Evolutionary conservation across 2,888 invertebrate genomes (phyloP).

Genomic region (Hedya salicella): DNA sequence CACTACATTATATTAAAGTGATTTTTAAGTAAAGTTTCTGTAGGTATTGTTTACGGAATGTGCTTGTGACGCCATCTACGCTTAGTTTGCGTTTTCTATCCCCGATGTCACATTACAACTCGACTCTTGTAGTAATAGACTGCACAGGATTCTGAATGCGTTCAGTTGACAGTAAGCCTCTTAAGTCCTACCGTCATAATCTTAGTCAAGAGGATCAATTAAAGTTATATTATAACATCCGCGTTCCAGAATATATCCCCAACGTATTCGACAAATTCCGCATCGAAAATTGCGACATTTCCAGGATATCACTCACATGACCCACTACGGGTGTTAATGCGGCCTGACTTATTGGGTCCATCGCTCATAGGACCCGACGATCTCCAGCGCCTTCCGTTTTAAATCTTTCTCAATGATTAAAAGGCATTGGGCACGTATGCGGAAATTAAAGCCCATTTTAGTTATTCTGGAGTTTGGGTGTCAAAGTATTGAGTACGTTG

Average conservation of each 20-base stretch:
- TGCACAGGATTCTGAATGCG: too few species aligned
- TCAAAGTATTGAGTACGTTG: background rate
- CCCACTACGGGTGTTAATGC: constrained; percentile 79
- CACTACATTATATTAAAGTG: too few species aligned
- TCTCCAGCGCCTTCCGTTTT: constrained; percentile 38
- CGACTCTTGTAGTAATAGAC: too few species aligned
- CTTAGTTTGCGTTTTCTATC: too few species aligned
- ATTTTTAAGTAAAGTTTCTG: too few species aligned
- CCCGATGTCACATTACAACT: too few species aligned
- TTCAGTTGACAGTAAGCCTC: too few species aligned
- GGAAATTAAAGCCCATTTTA: constrained; percentile 14
- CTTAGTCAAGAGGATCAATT: too few species aligned
- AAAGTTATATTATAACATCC: too few species aligned
- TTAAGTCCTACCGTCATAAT: too few species aligned
- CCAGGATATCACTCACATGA: constrained; percentile 77
- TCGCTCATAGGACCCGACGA: constrained; percentile 70
- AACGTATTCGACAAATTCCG: constrained; percentile 31
- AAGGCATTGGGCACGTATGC: constrained; percentile 26
- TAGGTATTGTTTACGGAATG: too few species aligned
- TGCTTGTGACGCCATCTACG: too few species aligned
- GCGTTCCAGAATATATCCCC: constrained; percentile 12
- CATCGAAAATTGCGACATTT: constrained; percentile 62
- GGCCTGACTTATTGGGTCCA: constrained; percentile 78
- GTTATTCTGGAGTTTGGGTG: background rate
- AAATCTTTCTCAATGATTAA: constrained; percentile 38